Evolutionary conservation across 2,888 invertebrate genomes (phyloP).

Genomic region (Ypsolopha scabrella): DNA sequence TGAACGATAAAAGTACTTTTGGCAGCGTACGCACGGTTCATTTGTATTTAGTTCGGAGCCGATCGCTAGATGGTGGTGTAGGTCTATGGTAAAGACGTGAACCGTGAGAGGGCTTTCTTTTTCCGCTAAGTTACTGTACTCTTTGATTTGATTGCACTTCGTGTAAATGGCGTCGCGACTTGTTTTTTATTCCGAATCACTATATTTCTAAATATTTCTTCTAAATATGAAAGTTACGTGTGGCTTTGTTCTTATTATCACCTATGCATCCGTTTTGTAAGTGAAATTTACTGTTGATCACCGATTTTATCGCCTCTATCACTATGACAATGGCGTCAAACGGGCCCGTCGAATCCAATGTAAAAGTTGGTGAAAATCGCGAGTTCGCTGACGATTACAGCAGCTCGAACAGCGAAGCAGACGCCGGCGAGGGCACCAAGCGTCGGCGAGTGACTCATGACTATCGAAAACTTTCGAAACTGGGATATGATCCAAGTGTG

Average conservation of each 20-base stretch:
- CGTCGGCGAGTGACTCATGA: constrained; percentile 58
- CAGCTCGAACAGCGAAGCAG: constrained; percentile 37
- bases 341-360: constrained; percentile 49
- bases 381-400: constrained; percentile 37
- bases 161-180: constrained; percentile 67
- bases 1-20: too few species aligned
- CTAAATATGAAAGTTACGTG: neutral
- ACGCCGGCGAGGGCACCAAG: constrained; percentile 52
- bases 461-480: constrained; percentile 55
- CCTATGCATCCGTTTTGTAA: neutral
- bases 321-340: constrained; percentile 63
- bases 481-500: constrained; percentile 60
- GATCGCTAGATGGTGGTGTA: too few species aligned
- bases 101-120: too few species aligned
- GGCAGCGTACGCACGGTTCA: too few species aligned
- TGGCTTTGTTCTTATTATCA: neutral
- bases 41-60: too few species aligned
- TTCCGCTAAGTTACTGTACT: too few species aligned
- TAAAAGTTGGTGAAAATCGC: constrained; percentile 58
- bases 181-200: constrained; percentile 52
- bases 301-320: neutral
- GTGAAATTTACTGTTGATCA: neutral
- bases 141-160: neutral
- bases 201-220: neutral
- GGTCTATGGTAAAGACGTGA: too few species aligned